Base-by-base conservation (phyloP, 2,888 invertebrate species). In the Pimpla rufipes region DNA sequence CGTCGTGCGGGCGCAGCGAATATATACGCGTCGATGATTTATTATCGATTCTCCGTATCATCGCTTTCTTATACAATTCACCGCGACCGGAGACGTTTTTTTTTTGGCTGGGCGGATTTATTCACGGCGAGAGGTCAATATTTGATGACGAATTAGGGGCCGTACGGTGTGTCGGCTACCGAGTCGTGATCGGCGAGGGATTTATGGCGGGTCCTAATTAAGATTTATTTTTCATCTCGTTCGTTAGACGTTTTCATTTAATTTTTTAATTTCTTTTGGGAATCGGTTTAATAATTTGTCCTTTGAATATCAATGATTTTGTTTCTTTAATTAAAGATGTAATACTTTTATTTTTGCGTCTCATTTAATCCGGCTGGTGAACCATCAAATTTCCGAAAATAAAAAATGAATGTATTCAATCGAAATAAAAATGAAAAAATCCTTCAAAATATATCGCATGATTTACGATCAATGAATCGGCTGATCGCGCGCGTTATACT, bases 361-460 rank as follows among this genome's bases (percentile, higher is more conserved):
- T 2, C 29, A 5, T 29, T 29, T 29, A 29, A 29, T 29, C 5
- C 29, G 29, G 29, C 2, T 29, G n/a, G n/a, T 29, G 3, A 5
- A 29, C 13, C 16, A 18, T 16, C 7, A 5, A 29, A 23, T 2
- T 29, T 29, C 29, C 4, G 1, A 13, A 57, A 57, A 13, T 13
- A 57, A 55, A 18, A 21, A 55, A 55, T 16, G 16, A 4, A 66
- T 29, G 29, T 29, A 29, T n/a, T n/a, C n/a, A n/a, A n/a, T n/a
- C n/a, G n/a, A n/a, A n/a, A n/a, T n/a, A n/a, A n/a, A n/a, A n/a
- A n/a, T n/a, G n/a, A n/a, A 18, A 52, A 21, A 52, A 21, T 10
- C 0, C 8, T 8, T 10, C n/a, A 83, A 90, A 90, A 90, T 89
- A 89, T 88, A 90, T 88, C 88, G 86, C 87, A 84, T 90, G 90